Conservation (phyloP, 1,140 invertebrate genomes). For the Spodoptera frugiperda region DNA sequence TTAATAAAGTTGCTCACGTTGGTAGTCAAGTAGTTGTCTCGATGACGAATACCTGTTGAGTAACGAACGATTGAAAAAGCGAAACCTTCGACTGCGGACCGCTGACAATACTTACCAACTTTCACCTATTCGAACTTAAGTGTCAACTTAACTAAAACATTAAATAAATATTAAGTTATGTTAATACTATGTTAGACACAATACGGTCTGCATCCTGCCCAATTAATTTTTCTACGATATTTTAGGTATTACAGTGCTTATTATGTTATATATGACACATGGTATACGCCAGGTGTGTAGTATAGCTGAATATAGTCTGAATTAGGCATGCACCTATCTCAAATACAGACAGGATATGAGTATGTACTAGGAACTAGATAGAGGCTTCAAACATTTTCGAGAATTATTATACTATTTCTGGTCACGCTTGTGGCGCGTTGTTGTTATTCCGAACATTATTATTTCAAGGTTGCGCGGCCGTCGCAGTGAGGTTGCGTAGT, state of each 20-base stretch:
- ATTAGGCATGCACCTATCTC: slow-evolving; percentile 9
- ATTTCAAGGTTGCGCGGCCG: slow-evolving; percentile 85
- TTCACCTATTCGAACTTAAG: slow-evolving; percentile 75
- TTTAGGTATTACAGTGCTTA: neutral
- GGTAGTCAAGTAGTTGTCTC: slow-evolving; percentile 47
- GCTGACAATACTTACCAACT: slow-evolving; percentile 75
- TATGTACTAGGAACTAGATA: slow-evolving; percentile 59
- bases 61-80: slow-evolving; percentile 76
- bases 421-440: slow-evolving; percentile 83
- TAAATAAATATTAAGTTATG: slow-evolving; percentile 25
- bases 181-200: slow-evolving; percentile 9
- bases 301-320: neutral
- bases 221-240: slow-evolving; percentile 1
- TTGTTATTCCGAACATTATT: slow-evolving; percentile 85
- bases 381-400: slow-evolving; percentile 71
- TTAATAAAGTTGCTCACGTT: slow-evolving; percentile 47
- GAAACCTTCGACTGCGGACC: slow-evolving; percentile 77
- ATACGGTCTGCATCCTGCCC: neutral
- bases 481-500: slow-evolving; percentile 84
- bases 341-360: slow-evolving; percentile 58
- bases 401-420: slow-evolving; percentile 80
- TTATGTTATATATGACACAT: neutral
- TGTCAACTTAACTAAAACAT: slow-evolving; percentile 52
- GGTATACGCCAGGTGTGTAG: slow-evolving; percentile 1
- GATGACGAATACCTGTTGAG: slow-evolving; percentile 78